Evolutionary conservation across 2,888 invertebrate genomes (phyloP).

Genomic region (Dendrolimus houi): DNA sequence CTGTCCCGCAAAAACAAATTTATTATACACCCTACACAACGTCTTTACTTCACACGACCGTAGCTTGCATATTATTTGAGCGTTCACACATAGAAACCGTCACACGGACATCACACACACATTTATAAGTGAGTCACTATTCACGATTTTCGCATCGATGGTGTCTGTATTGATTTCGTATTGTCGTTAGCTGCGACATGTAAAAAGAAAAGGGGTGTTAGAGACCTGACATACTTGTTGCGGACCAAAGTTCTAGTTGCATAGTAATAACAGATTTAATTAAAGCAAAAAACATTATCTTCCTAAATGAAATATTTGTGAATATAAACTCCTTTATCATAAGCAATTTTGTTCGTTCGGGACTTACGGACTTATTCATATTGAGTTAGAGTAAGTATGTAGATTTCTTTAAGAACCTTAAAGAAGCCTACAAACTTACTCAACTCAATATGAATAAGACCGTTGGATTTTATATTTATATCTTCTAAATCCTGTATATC

Average conservation of each 20-base stretch:
- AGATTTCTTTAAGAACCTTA: no score
- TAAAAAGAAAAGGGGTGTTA: conserved; percentile 71
- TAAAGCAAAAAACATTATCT: no score
- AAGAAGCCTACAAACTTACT: no score
- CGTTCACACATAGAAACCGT: conserved; percentile 30
- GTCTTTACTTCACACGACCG: conserved; percentile 59
- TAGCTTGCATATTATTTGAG: conserved; percentile 69
- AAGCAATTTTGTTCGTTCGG: no score
- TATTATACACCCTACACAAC: conserved; percentile 35
- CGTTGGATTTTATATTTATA: no score
- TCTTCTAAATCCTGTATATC: no score
- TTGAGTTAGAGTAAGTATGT: no score
- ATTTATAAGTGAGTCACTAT: conserved; percentile 55
- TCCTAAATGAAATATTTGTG: no score
- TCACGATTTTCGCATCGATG: conserved; percentile 75
- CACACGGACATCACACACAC: conserved; percentile 10
- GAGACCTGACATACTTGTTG: conserved; percentile 36
- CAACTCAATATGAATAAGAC: no score
- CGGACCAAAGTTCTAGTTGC: neutral
- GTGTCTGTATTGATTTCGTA: conserved; percentile 75
- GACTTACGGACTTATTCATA: no score
- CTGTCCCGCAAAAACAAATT: neutral
- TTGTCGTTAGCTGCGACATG: conserved; percentile 74
- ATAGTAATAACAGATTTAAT: no score
- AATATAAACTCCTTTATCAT: no score